Base-by-base conservation (phyloP, 2,113 vertebrate species). In the Cercocebus atys region DNA sequence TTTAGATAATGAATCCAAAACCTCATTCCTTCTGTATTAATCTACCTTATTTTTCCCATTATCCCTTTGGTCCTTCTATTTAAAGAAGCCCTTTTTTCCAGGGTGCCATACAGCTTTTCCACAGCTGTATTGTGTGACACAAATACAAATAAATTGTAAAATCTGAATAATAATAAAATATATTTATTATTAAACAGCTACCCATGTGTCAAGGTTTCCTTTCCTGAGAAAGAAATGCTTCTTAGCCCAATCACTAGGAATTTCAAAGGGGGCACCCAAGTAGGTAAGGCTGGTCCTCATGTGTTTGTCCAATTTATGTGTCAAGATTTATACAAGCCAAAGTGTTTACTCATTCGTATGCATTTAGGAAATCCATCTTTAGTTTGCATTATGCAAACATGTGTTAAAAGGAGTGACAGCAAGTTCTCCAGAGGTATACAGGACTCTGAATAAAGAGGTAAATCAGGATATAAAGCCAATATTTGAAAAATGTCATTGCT, bases 391-490 rank as follows among this genome's bases (percentile, higher is more conserved):
- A 95, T 14, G 43, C 78, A 96, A 96, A 88, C 27, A 16, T 27
- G 75, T 57, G 45, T 82, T 90, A 93, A 86, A 78, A 22, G 72
- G 16, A 79, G 20, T 32, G 38, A 93, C 6, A 94, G 20, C 23
- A 79, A 78, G 43, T 80, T 95, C 90, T 84, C 61, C 75, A 40
- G 75, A 83, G 18, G 32, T 72, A n/a, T 52, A 59, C 1, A 95
- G 68, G 32, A 90, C 64, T 93, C 68, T 79, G 38, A 75, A 88
- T 40, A 96, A 92, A 84, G 27, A 90, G 22, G 50, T 27, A 96
- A 93, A 92, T 89, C 90, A 85, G 96, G 66, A 59, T 85, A 90
- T 85, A 93, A 97, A 97, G 64, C n/a, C 66, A 95, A 90, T 97
- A 95, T 97, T 96, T 97, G 80, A 50, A 93, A 97, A 97, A 92